These are phyloP conservation scores for Hetaerina americana DNA, from an alignment of 1,140 invertebrate genomes.

Conservation along the genomic window DNA sequence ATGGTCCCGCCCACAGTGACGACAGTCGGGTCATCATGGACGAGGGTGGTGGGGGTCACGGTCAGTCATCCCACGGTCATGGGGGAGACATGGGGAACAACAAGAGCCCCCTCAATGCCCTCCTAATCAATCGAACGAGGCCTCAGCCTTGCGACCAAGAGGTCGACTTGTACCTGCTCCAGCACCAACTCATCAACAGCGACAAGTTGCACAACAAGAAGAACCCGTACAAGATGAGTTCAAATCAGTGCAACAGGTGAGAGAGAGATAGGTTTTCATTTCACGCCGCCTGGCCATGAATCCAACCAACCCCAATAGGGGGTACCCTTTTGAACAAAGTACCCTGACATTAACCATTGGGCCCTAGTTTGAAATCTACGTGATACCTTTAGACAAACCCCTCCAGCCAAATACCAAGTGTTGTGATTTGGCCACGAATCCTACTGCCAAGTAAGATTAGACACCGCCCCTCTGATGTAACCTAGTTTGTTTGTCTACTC, in stretches of 20 bases:
- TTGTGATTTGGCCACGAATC: no score
- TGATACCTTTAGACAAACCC: no score
- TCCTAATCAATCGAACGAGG: slow-evolving; percentile 56
- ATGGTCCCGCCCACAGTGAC: not conserved
- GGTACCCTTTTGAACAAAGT: no score
- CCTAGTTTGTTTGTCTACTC: no score
- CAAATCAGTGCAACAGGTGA: not conserved
- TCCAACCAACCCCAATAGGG: not conserved
- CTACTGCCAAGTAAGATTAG: no score
- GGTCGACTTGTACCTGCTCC: slow-evolving; percentile 34
- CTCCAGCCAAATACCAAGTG: no score
- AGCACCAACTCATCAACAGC: not conserved
- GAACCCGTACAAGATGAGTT: slow-evolving; percentile 11
- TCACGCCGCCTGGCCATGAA: not conserved
- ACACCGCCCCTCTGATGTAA: no score
- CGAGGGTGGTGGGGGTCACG: not conserved
- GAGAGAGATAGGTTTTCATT: not conserved
- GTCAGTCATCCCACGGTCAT: slow-evolving; percentile 5
- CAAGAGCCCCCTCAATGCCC: not conserved
- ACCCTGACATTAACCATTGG: no score
- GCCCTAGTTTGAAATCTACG: no score
- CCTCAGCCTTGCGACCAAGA: slow-evolving; percentile 67
- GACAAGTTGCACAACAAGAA: not conserved
- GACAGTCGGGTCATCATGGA: slow-evolving; percentile 1
- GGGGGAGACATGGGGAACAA: not conserved